Base-by-base conservation (phyloP, 2,797 vertebrate genomes). In the Taenioides sp. region DNA sequence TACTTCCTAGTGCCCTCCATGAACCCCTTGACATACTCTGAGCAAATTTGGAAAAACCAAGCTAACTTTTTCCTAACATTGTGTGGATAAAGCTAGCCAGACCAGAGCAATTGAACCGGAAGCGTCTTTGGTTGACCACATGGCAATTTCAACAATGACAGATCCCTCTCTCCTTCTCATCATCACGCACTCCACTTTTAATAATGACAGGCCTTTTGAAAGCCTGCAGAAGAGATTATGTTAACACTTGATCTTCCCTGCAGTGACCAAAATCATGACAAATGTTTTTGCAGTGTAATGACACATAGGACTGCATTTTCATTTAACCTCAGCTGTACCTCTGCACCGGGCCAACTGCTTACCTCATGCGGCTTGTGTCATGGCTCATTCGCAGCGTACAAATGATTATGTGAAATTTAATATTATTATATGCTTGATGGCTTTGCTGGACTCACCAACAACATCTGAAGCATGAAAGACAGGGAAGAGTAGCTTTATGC, bases 171-270 rank as follows among this genome's bases (percentile, higher is more conserved):
- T 25, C 34, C 50, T 23, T 20, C 23, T 55, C 31, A 9, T 82
- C 69, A 54, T 73, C 74, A 80, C 75, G 58, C 60, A 74, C 77
- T 71, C 69, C 65, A 22, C 62, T 73, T 71, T 71, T 72, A 79
- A 83, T 84, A 86, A 84, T 62, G 77, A 71, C 28, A 76, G 72
- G 57, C 79, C 67, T 70, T 69, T 73, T 34, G 79, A 58, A 80
- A 73, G 83, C 88, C 87, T 90, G 87, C 79, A 84, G 70, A 89
- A 89, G 84, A 65, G 73, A 88, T 92, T 85, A 87, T 83, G 82
- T 84, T 84, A 80, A 87, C 78, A 85, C 84, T 87, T 78, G 80
- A 89, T 89, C 87, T 80, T 81, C 67, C 74, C 77, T 79, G 83
- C 80, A 78, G 67, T 87, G 78, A 87, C 86, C 85, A 82, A 76